Conservation (phyloP, 1,140 invertebrate genomes). For the Orius insidiosus region DNA sequence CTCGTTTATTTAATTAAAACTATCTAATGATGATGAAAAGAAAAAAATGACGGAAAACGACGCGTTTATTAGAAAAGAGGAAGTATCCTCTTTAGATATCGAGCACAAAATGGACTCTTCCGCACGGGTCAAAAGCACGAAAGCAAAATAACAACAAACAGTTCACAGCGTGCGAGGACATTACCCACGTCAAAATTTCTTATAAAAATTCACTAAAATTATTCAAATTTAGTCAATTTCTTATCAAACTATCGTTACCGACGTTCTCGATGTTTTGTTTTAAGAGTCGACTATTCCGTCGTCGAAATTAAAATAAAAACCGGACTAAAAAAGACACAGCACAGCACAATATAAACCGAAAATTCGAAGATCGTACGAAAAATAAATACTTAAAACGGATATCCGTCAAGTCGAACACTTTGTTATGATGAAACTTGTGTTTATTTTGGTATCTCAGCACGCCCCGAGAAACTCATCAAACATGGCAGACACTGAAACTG, state of each 20-base stretch:
- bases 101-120: conserved; percentile 18
- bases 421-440: conserved; percentile 7
- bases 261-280: neutral
- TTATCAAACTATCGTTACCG: conserved; percentile 5
- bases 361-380: neutral
- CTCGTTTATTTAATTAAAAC: neutral
- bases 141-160: conserved; percentile 20
- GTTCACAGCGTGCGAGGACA: neutral
- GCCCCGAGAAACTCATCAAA: conserved; percentile 14
- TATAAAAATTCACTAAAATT: conserved; percentile 9
- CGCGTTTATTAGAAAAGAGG: neutral
- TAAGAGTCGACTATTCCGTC: neutral
- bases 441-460: conserved; percentile 9
- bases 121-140: conserved; percentile 19
- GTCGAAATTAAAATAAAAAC: neutral
- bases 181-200: neutral
- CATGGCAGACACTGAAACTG: conserved; percentile 17
- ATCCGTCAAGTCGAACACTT: conserved; percentile 2
- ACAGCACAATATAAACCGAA: neutral
- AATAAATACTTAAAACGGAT: neutral
- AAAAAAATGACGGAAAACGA: neutral
- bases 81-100: neutral
- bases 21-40: neutral
- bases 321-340: neutral
- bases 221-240: neutral